Evolutionary conservation across 2,888 invertebrate genomes (phyloP).

Genomic region (Eretmocerus hayati): DNA sequence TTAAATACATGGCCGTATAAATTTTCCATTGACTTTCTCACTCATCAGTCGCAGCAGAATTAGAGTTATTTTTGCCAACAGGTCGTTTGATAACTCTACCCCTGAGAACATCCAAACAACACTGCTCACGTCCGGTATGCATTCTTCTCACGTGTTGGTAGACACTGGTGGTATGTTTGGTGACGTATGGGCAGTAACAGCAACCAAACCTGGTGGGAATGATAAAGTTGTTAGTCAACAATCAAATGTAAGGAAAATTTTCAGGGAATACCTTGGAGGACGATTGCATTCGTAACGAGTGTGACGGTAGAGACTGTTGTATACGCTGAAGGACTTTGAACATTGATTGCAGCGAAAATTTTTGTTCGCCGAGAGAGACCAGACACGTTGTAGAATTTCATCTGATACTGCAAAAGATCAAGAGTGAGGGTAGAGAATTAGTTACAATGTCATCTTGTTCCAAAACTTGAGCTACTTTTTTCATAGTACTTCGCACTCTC

Average conservation of each 20-base stretch:
- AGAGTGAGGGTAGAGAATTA: too few species aligned
- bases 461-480: too few species aligned
- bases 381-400: not conserved
- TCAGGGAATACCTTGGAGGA: too few species aligned
- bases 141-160: slow-evolving; percentile 24
- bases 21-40: not conserved
- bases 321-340: slow-evolving; percentile 25
- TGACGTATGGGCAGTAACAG: slow-evolving; percentile 25
- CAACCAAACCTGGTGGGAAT: slow-evolving; percentile 28
- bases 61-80: slow-evolving; percentile 1
- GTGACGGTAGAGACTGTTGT: slow-evolving; percentile 21
- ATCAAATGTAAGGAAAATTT: too few species aligned
- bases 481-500: too few species aligned
- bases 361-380: slow-evolving; percentile 7
- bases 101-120: slow-evolving; percentile 8
- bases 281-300: slow-evolving; percentile 27
- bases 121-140: slow-evolving; percentile 11
- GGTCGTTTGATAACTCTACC: slow-evolving; percentile 8
- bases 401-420: not conserved
- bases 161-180: slow-evolving; percentile 26
- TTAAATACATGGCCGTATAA: not conserved
- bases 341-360: slow-evolving; percentile 32
- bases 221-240: too few species aligned
- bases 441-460: too few species aligned
- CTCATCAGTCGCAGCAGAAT: not conserved